Evolutionary conservation across 2,888 invertebrate species (phyloP).

Genomic region (Peribatodes rhomboidaria): DNA sequence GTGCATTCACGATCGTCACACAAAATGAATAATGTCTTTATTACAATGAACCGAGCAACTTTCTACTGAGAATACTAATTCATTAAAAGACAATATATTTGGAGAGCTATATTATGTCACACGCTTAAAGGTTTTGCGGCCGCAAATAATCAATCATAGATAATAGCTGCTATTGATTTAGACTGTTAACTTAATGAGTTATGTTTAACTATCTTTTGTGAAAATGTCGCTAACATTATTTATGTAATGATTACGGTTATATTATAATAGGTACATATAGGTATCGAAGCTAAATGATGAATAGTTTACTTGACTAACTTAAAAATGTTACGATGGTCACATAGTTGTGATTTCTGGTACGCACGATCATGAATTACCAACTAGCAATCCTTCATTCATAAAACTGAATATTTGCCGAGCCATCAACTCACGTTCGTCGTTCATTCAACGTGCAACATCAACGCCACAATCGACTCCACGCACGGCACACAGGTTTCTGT

Average conservation of each 20-base stretch:
- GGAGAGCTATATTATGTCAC: conserved; percentile 40
- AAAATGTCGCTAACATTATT: conserved; percentile 9
- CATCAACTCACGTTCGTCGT: conserved; percentile 35
- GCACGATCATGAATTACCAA: not conserved
- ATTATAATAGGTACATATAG: not conserved
- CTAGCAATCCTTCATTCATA: conserved; percentile 32
- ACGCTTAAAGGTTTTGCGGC: conserved; percentile 24
- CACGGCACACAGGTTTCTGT: conserved; percentile 29
- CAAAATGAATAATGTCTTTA: conserved; percentile 60
- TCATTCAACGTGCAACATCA: conserved; percentile 34
- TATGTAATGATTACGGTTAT: not conserved
- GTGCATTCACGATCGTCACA: conserved; percentile 61
- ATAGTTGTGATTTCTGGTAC: not conserved
- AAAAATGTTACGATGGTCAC: not conserved
- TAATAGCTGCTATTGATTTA: conserved; percentile 7
- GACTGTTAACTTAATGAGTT: conserved; percentile 3
- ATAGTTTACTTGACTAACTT: no score
- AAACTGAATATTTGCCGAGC: conserved; percentile 44
- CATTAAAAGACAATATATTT: conserved; percentile 43
- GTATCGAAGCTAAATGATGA: not conserved
- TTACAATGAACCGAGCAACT: conserved; percentile 51
- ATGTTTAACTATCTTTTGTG: conserved; percentile 2
- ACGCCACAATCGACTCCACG: conserved; percentile 30
- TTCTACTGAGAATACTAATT: conserved; percentile 45
- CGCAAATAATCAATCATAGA: conserved; percentile 25